Percentiles rank a stretch among this genome's conserved stretches.
Conservation (phyloP, 2,888 invertebrate species). For the Troilus luridus region DNA sequence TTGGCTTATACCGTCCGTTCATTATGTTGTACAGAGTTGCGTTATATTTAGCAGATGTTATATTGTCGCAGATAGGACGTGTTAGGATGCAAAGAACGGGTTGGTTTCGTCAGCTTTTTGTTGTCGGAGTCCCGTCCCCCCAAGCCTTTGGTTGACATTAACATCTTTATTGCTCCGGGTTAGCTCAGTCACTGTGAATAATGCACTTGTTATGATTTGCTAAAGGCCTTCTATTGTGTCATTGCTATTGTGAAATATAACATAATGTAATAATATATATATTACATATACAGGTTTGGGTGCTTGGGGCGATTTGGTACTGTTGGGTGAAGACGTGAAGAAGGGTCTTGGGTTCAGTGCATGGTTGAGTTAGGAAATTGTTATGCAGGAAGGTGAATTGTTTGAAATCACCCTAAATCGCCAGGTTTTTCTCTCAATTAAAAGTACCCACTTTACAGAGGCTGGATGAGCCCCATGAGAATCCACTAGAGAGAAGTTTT, state of each 20-base stretch:
- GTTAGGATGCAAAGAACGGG: constrained; percentile 4
- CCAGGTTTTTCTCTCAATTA: too few relatives aligned
- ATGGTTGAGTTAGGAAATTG: too few relatives aligned
- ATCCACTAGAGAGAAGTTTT: too few relatives aligned
- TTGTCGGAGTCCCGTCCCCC: not conserved
- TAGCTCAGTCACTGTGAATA: not conserved
- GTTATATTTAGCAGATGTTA: constrained; percentile 15
- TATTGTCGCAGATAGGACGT: not conserved
- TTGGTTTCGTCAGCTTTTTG: constrained; percentile 41
- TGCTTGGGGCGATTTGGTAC: too few relatives aligned
- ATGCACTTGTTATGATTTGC: not conserved
- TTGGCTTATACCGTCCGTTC: not conserved
- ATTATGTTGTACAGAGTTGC: not conserved
- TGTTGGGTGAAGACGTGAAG: too few relatives aligned
- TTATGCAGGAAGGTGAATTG: too few relatives aligned
- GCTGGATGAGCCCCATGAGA: too few relatives aligned
- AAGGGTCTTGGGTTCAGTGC: too few relatives aligned
- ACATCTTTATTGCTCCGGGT: constrained; percentile 3
- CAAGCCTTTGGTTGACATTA: not conserved
- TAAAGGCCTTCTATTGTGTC: not conserved
- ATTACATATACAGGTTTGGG: not conserved
- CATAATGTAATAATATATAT: not conserved
- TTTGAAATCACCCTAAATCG: too few relatives aligned
- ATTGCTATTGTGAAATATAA: not conserved
- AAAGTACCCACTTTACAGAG: too few relatives aligned